Percentiles rank a stretch among this genome's conserved stretches.
Evolutionary conservation across 2,113 vertebrate genomes (phyloP).

Genomic region (Apaloderma vittatum): DNA sequence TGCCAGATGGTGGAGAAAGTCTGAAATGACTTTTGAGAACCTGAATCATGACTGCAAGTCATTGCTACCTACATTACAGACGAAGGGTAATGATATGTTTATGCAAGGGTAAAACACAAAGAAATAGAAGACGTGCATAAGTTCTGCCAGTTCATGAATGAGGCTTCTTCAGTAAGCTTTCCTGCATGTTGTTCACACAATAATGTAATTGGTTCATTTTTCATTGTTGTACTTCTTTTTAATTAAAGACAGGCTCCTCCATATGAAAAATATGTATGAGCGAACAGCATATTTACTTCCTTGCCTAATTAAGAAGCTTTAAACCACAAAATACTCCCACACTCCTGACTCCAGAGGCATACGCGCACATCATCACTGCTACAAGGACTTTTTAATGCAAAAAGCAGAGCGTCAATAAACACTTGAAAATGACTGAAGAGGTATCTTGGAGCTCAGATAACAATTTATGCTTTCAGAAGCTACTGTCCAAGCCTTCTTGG

Average conservation of each 20-base stretch:
- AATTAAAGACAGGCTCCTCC: neutral
- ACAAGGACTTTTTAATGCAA: neutral
- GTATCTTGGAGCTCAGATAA: neutral
- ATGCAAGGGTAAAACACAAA: neutral
- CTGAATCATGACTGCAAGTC: neutral
- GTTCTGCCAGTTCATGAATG: accelerated
- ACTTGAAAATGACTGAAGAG: neutral
- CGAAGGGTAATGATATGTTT: neutral
- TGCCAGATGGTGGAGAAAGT: neutral
- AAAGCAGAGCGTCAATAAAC: neutral
- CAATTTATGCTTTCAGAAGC: neutral
- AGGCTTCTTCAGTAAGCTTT: neutral
- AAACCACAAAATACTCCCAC: neutral
- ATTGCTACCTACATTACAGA: accelerated
- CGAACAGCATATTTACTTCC: accelerated
- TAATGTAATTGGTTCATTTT: neutral
- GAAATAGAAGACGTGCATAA: neutral
- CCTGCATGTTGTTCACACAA: neutral
- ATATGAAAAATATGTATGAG: neutral
- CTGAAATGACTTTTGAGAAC: neutral
- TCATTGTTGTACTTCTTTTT: neutral
- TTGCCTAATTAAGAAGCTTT: neutral
- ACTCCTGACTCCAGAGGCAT: neutral
- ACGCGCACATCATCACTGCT: neutral
- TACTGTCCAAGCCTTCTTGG: neutral